Base-by-base conservation (phyloP, 1,140 invertebrate genomes). In the Brachionus angularis region DNA sequence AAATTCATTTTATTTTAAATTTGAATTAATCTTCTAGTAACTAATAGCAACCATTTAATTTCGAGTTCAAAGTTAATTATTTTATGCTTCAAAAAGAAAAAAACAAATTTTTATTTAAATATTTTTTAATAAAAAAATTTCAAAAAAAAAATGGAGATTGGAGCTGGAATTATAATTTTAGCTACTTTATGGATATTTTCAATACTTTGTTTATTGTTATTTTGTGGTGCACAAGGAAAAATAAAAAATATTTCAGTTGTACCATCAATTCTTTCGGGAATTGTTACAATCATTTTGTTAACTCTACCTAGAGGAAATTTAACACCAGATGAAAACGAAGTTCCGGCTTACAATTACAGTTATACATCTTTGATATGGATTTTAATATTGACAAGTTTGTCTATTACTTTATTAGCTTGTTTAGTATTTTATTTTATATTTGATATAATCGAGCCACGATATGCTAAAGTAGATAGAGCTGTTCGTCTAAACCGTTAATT, bases 341-440 rank as follows among this genome's bases (percentile, higher is more conserved):
- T 27, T 34, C 62, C 62, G 5, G 62, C 31, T 8, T 67, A 67
- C 42, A 47, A 46, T 21, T 47, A 29, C 25, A 67, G 62, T n/a
- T 67, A 46, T 46, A 46, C 46, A 29, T 27, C 25, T 46, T 25
- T 67, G 1, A 46, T 67, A 29, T 67, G 62, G 62, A 67, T 67
- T 23, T n/a, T 67, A 10, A 67, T 67, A 46, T 34, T 67, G 7
- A 67, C 62, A 46, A 47, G 42, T 39, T 31, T 67, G 10, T 50
- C n/a, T 14, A 21, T 67, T 23, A 33, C 27, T 10, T 23, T 67
- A 46, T 3, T 67, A 8, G 46, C 46, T 3, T 31, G 39, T 2
- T 46, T 50, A 21, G 29, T 31, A 10, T 23, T 33, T 16, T 67
- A 12, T 33, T 50, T 67, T 46, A 42, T 67, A 34, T 33, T 33